These are phyloP conservation scores for Myoxocephalus aenaeus DNA, from an alignment of 2,797 vertebrate species.

Conservation along the genomic window DNA sequence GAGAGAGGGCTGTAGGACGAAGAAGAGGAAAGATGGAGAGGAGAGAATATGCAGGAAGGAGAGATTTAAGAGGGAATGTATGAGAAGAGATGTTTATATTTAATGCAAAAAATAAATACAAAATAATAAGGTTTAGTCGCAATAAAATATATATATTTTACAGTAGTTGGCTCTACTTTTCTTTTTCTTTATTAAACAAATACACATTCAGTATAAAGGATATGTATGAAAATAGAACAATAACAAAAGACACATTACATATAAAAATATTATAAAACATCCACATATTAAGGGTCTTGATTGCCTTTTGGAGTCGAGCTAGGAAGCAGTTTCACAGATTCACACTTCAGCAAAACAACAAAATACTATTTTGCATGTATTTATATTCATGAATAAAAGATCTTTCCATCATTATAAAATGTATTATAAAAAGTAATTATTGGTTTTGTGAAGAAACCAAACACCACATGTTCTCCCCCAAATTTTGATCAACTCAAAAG, in stretches of 20 bases:
- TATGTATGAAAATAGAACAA: too few species aligned
- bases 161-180: too few species aligned
- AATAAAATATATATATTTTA: background rate
- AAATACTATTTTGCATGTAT: too few species aligned
- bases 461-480: too few species aligned
- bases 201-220: background rate
- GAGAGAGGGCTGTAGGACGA: background rate
- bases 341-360: too few species aligned
- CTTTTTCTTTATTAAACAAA: background rate
- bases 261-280: background rate
- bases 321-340: too few species aligned
- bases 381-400: too few species aligned
- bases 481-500: too few species aligned
- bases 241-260: background rate
- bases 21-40: background rate
- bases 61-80: background rate
- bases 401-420: background rate
- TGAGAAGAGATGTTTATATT: background rate
- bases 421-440: too few species aligned
- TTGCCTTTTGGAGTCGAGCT: too few species aligned
- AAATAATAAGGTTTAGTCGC: background rate
- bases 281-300: too few species aligned
- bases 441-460: background rate
- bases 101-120: background rate
- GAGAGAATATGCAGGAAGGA: background rate